Evolutionary conservation across 2,888 invertebrate species (phyloP).

Genomic region (Baccha elongata): DNA sequence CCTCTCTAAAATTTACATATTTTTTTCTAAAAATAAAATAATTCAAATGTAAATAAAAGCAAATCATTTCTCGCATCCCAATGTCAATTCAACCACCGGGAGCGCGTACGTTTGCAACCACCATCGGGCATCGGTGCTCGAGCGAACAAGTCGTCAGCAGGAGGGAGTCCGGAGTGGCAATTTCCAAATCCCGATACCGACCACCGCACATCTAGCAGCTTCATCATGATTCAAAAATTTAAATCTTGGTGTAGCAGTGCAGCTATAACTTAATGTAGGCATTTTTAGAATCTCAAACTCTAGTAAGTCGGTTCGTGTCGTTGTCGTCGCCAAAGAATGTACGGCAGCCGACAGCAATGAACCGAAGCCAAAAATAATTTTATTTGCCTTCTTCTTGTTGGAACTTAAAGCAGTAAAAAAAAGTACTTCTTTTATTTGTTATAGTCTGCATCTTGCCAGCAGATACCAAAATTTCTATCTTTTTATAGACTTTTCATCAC

Average conservation of each 20-base stretch:
- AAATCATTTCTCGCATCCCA: conserved; percentile 39
- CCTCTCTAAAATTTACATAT: conserved; percentile 10
- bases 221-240: conserved; percentile 22
- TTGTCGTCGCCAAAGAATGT: conserved; percentile 48
- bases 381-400: conserved; percentile 42
- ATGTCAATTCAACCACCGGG: conserved; percentile 72
- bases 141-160: conserved; percentile 67
- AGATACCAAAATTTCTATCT: conserved; percentile 72
- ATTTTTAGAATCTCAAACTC: conserved; percentile 50
- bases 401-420: conserved; percentile 44
- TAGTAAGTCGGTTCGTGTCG: conserved; percentile 23
- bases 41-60: conserved; percentile 60
- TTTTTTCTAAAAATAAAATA: conserved; percentile 52
- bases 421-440: conserved; percentile 53
- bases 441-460: conserved; percentile 62
- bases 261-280: conserved; percentile 32
- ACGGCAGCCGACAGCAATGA: conserved; percentile 72
- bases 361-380: conserved; percentile 73
- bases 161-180: conserved; percentile 43
- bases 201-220: neutral
- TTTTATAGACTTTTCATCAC: conserved; percentile 71
- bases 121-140: conserved; percentile 55
- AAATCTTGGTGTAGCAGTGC: too few relatives aligned
- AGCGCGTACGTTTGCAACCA: conserved; percentile 63
- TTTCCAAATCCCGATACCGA: conserved; percentile 10